Base-by-base conservation (phyloP, 2,888 invertebrate genomes). In the Branchipolynoe longqiensis region DNA sequence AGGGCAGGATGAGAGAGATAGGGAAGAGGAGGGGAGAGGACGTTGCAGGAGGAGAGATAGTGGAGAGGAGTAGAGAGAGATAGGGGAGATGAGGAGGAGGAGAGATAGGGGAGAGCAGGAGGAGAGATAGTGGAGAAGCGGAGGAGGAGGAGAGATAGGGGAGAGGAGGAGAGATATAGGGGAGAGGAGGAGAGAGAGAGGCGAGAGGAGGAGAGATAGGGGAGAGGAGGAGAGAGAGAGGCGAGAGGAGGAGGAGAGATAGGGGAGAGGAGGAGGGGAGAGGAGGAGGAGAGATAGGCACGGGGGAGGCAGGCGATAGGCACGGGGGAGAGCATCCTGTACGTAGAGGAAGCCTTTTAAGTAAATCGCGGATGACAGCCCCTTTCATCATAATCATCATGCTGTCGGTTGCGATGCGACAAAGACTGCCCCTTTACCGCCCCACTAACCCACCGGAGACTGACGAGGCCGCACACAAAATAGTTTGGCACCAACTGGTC, bases 11-110 rank as follows among this genome's bases (percentile, higher is more conserved):
- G 8, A 48, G 8, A 48, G 48, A 48, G 48, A 48, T n/a, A 62
- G n/a, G 48, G 48, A 48, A 18, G 48, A 48, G 18, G 48, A 18
- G 8, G 8, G 18, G 18, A n/a, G n/a, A n/a, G n/a, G n/a, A n/a
- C n/a, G n/a, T n/a, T n/a, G n/a, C n/a, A n/a, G n/a, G n/a, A 48
- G 8, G 18, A 48, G 8, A 48, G 18, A 8, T 12, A 48, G 8
- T 48, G 48, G 18, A n/a, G n/a, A n/a, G 25, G 33, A 73, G 74
- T 25, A 33, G 74, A 73, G 31, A 22, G n/a, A 38, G 38, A 73
- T 31, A 36, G n/a, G 36, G 33, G 74, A 73, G 38, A 73, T 31
- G 74, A 73, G 33, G 33, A n/a, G 33, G 6, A n/a, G 33, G 74
- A 73, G 33, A n/a, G n/a, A 36, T 6, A 38, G 74, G n/a, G n/a